Evolutionary conservation across 2,888 invertebrate species (phyloP), one percentile per base, ranked within the genome.

Genomic region (Drosophila pseudotalamancana): DNA sequence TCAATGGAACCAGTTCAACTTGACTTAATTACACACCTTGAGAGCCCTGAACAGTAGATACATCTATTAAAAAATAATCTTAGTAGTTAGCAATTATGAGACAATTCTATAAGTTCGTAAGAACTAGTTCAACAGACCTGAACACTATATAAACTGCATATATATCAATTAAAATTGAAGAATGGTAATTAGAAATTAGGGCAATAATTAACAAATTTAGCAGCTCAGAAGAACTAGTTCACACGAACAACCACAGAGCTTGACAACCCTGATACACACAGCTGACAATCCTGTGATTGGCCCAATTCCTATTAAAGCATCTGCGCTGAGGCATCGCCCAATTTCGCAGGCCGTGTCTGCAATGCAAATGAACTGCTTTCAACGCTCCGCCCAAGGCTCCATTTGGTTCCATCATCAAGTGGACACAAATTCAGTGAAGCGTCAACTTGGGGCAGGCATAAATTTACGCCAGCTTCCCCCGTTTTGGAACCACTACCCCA

Each of bases 331-430:
- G 77, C 82, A 46, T 74, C 66, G 48, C 67, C 45, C 69, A 61
- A 77, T 85, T 74, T 72, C 59, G 53, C 59, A 59, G 71, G 56
- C 82, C 82, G 77, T 81, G 64, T 70, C 76, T 68, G 68, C 78
- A 78, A 82, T 85, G 81, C 85, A 85, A 81, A 81, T 85, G 79
- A 84, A 72, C 67, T 67, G 43, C 81, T 84, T 75, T 80, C 77
- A 75, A 49, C 77, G 69, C 63, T 60, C 54, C 54, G 37, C 42
- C 29, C 50, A 35, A 39, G 60, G 29, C 23, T 27, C 18, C 18
- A 62, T 48, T 35, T 35, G 42, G 12, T 49, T 25, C 46, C 78
- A 37, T 42, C 31, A 34, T 53, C 55, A 40, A 39, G 34, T 59
- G 61, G 55, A 29, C 53, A 66, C 19, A 63, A 83, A 66, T 61